Conservation (phyloP, 2,888 invertebrate genomes). For the Dynastes tityus region DNA sequence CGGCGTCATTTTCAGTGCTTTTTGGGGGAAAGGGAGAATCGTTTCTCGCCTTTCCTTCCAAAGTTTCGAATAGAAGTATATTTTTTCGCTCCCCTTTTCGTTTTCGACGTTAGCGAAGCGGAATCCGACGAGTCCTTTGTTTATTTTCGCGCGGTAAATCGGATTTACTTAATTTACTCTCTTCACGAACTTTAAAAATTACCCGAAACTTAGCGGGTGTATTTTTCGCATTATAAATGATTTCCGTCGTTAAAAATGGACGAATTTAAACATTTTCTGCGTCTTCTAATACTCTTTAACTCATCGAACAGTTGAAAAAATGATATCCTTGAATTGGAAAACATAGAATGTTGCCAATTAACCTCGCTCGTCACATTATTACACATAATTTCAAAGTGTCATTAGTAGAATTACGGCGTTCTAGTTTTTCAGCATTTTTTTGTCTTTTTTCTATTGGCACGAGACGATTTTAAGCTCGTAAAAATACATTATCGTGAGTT, state of each 20-base stretch:
- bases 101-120: neutral
- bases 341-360: too few species aligned
- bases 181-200: constrained; percentile 26
- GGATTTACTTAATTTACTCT: constrained; percentile 41
- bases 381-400: too few species aligned
- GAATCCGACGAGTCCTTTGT: constrained; percentile 33
- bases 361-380: too few species aligned
- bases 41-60: neutral
- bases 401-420: too few species aligned
- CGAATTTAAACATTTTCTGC: too few species aligned
- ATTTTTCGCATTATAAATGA: constrained; percentile 33
- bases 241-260: constrained; percentile 13
- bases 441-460: too few species aligned
- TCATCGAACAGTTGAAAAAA: too few species aligned
- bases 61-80: constrained; percentile 19
- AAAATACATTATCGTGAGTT: too few species aligned
- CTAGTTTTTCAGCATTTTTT: too few species aligned
- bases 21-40: neutral
- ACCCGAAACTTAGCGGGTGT: constrained; percentile 8
- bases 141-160: constrained; percentile 37
- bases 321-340: too few species aligned
- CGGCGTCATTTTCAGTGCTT: neutral
- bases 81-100: neutral
- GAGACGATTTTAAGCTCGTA: too few species aligned
- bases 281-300: too few species aligned